Percentiles rank a stretch among this genome's conserved stretches.
phyloP scores from a whole-genome alignment of 2,888 invertebrate genomes.

The Sinopyrophorus schimmeli region DNA sequence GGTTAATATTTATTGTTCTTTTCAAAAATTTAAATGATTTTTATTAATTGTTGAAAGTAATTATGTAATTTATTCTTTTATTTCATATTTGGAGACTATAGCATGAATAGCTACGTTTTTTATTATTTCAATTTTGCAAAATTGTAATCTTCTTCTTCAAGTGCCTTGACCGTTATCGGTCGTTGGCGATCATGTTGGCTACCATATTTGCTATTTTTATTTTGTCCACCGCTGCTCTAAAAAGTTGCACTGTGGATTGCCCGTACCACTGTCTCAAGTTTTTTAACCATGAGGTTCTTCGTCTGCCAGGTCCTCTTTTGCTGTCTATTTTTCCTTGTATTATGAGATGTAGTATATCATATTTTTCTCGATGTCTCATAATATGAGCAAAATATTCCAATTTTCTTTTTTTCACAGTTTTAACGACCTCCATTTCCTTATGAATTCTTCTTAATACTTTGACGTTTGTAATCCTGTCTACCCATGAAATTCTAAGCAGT shows the following conservation, averaged over 20 bases:
- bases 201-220: conserved; percentile 5
- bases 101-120: no score
- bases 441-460: conserved; percentile 4
- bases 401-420: conserved; percentile 3
- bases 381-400: conserved; percentile 4
- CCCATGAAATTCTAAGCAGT: conserved; percentile 2
- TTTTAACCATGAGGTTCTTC: conserved; percentile 12
- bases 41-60: no score
- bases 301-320: conserved; percentile 6
- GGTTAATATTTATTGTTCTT: no score
- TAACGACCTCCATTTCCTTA: conserved; percentile 8
- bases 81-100: no score
- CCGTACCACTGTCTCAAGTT: conserved; percentile 9
- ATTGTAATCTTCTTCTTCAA: conserved; percentile 13
- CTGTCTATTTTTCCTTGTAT: conserved; percentile 7
- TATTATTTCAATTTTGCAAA: no score
- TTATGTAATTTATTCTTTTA: no score
- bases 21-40: no score
- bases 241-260: conserved; percentile 4
- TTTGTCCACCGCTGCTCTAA: conserved; percentile 7
- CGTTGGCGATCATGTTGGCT: no score
- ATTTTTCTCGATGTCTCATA: conserved; percentile 14
- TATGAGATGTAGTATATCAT: conserved; percentile 9
- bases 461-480: conserved; percentile 2
- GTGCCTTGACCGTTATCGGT: conserved; percentile 10